phyloP scores from a whole-genome alignment of 2,888 invertebrate genomes.

The Ennomos erosarius region DNA sequence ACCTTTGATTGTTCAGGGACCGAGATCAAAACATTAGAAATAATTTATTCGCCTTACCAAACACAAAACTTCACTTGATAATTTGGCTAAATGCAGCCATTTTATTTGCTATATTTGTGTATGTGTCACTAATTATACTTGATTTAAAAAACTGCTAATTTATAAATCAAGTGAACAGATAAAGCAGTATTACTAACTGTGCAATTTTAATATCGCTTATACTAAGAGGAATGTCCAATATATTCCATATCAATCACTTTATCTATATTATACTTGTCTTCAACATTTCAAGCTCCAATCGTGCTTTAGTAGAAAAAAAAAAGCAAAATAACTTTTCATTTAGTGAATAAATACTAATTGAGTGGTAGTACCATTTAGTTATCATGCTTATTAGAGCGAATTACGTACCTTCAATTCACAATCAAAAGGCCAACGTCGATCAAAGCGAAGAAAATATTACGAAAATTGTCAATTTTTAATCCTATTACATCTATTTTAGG shows the following conservation, averaged over 20 bases:
- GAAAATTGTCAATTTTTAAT: background rate
- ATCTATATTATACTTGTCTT: too few relatives aligned
- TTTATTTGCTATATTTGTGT: conserved; percentile 11
- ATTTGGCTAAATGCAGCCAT: conserved; percentile 6
- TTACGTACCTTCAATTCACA: conserved; percentile 83
- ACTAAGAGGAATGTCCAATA: too few relatives aligned
- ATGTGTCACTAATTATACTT: conserved; percentile 16
- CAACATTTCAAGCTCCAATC: conserved; percentile 8
- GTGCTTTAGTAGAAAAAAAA: conserved; percentile 56
- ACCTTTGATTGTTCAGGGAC: conserved; percentile 1
- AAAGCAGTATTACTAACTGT: too few relatives aligned
- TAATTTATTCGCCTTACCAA: conserved; percentile 13
- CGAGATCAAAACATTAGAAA: background rate
- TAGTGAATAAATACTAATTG: too few relatives aligned
- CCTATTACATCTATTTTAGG: background rate
- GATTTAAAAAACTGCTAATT: background rate
- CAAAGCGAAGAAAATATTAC: background rate
- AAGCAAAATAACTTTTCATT: too few relatives aligned
- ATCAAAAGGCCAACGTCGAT: conserved; percentile 30
- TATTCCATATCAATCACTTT: too few relatives aligned
- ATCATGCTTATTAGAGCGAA: conserved; percentile 81
- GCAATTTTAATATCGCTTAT: too few relatives aligned
- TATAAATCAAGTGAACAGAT: background rate
- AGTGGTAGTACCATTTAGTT: conserved; percentile 63
- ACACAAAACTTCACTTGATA: conserved; percentile 15